Percentiles rank a stretch among this genome's conserved stretches.
Evolutionary conservation across 2,113 vertebrate species (phyloP).

Genomic region (Eudyptes chrysolophus): DNA sequence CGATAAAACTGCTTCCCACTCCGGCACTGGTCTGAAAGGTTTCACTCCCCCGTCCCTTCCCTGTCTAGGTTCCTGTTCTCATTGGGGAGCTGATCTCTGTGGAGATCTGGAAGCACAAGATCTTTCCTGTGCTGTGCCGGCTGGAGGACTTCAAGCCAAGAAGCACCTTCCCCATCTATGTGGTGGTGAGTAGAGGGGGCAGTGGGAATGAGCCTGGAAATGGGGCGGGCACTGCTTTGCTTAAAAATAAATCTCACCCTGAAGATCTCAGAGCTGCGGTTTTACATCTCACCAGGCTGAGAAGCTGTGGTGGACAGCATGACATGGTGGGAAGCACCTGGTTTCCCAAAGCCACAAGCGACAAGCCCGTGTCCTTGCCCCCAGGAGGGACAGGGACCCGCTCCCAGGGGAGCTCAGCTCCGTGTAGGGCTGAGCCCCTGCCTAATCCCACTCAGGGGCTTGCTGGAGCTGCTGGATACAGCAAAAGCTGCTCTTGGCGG

Average conservation of each 20-base stretch:
- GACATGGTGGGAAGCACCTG: neutral
- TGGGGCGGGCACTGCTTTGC: fast-evolving
- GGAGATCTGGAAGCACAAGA: conserved; percentile 93
- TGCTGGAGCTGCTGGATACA: neutral
- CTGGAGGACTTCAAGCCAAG: conserved; percentile 90
- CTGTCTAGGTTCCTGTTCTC: conserved; percentile 81
- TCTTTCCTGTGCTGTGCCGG: conserved; percentile 87
- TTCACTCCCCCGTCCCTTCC: neutral
- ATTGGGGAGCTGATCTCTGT: conserved; percentile 87
- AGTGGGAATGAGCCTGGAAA: neutral
- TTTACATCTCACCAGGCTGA: neutral
- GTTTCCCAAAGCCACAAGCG: fast-evolving
- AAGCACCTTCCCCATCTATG: conserved; percentile 89
- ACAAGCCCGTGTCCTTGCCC: fast-evolving
- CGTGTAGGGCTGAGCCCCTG: neutral
- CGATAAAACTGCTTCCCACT: neutral
- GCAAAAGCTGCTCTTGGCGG: neutral
- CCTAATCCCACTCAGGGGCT: neutral
- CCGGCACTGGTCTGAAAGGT: neutral
- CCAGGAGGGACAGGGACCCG: neutral
- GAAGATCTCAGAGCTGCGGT: neutral
- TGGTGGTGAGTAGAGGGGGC: conserved; percentile 84
- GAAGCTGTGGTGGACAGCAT: neutral
- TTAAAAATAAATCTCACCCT: neutral
- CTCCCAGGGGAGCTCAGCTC: neutral